Conservation (phyloP, 2,797 vertebrate species). For the Tarsius wallacei region DNA sequence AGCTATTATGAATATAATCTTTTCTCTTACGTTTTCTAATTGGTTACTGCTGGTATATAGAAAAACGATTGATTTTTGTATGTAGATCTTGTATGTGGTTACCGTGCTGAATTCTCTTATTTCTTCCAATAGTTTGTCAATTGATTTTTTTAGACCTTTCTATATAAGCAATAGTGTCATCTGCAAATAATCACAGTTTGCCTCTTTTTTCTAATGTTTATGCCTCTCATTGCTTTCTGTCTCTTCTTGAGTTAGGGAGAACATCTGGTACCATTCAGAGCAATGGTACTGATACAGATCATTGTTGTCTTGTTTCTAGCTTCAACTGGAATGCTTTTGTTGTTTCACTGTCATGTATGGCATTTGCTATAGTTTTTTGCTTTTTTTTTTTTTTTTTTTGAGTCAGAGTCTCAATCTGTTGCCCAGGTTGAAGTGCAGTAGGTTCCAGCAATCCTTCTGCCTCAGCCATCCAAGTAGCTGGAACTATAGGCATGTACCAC, state of each 20-base stretch:
- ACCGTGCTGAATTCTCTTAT: slow-evolving; percentile 75
- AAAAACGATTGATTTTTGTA: slow-evolving; percentile 79
- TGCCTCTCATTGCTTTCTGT: neutral
- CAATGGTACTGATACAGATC: neutral
- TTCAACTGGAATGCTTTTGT: neutral
- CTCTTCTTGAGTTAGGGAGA: slow-evolving; percentile 44
- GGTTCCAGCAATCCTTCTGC: too few species aligned
- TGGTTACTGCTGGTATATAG: slow-evolving; percentile 76
- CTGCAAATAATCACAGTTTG: slow-evolving; percentile 68
- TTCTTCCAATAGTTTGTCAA: slow-evolving; percentile 77
- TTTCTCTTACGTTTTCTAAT: slow-evolving; percentile 79
- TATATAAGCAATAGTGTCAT: slow-evolving; percentile 45
- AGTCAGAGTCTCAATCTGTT: too few species aligned
- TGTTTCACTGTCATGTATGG: slow-evolving; percentile 28
- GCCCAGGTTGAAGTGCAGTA: too few species aligned
- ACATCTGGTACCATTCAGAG: neutral
- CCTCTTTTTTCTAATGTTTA: slow-evolving; percentile 49
- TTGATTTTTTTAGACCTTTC: slow-evolving; percentile 80
- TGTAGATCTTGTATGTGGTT: slow-evolving; percentile 61
- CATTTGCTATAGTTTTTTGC: neutral
- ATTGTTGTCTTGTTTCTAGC: slow-evolving; percentile 30
- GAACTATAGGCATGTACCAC: too few species aligned
- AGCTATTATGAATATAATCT: slow-evolving; percentile 56
- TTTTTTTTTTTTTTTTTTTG: too few species aligned
- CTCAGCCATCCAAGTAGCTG: too few species aligned